These are phyloP conservation scores for Anoplius nigerrimus DNA, from an alignment of 2,888 invertebrate species.

Conservation along the genomic window DNA sequence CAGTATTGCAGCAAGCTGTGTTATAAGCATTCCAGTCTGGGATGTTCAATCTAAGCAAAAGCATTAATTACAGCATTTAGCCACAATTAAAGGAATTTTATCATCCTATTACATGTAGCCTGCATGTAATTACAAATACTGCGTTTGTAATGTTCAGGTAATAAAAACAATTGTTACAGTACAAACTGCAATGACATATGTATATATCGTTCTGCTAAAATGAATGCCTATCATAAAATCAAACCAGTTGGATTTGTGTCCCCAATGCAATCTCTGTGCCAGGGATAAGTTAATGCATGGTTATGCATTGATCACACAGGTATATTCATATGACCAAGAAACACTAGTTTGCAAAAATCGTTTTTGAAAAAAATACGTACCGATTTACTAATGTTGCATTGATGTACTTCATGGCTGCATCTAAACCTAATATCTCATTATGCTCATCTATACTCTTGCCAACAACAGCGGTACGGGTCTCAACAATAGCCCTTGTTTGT, in stretches of 20 bases:
- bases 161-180: not conserved
- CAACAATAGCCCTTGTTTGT: conserved; percentile 93
- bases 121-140: not conserved
- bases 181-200: not conserved
- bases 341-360: not conserved
- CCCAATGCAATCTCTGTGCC: no score
- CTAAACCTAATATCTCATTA: conserved; percentile 96
- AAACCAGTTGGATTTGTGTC: no score
- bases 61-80: conserved; percentile 38
- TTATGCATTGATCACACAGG: no score
- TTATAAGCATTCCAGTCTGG: conserved; percentile 60
- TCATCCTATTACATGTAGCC: conserved; percentile 18
- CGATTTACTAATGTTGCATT: conserved; percentile 86
- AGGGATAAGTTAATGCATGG: no score
- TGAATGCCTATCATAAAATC: no score
- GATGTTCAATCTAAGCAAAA: conserved; percentile 56
- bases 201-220: no score
- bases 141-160: not conserved
- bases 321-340: not conserved
- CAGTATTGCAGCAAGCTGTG: conserved; percentile 58
- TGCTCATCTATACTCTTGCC: conserved; percentile 97
- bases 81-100: conserved; percentile 59
- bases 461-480: conserved; percentile 90
- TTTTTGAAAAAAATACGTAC: conserved; percentile 58
- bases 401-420: conserved; percentile 96